A percentile compares a stretch with the other conserved stretches of the same genome.
These are phyloP conservation scores for Drosophila robusta DNA, from an alignment of 2,888 invertebrate genomes.

Conservation along the genomic window DNA sequence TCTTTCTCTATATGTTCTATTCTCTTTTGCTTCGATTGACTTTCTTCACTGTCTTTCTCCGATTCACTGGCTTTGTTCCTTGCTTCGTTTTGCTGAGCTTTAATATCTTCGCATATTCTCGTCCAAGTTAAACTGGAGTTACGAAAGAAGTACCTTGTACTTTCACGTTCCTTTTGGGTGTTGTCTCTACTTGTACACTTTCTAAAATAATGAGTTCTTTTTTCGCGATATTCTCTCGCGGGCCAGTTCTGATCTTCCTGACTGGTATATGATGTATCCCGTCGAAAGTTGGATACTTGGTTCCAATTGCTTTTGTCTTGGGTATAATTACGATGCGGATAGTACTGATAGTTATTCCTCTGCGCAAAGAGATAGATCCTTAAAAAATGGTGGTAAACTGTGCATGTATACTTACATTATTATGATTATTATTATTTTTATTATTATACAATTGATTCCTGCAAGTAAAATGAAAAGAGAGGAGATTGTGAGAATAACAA, in stretches of 20 bases:
- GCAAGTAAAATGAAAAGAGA: slow-evolving; percentile 32
- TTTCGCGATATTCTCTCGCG: slow-evolving; percentile 7
- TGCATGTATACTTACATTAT: slow-evolving; percentile 60
- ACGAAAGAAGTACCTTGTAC: not conserved
- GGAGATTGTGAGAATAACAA: slow-evolving; percentile 19
- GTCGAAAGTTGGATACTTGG: not conserved
- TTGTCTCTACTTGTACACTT: not conserved
- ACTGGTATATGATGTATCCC: slow-evolving; percentile 1
- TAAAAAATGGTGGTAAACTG: not conserved
- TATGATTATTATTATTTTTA: slow-evolving; percentile 33
- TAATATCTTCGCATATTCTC: not conserved
- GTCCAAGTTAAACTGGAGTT: not conserved
- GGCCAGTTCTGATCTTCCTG: slow-evolving; percentile 8
- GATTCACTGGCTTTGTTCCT: not conserved
- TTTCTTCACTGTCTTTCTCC: not conserved
- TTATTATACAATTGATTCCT: slow-evolving; percentile 43
- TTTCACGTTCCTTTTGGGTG: not conserved
- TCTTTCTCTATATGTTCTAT: not conserved
- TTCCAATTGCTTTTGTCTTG: slow-evolving; percentile 11
- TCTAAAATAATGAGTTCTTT: slow-evolving; percentile 23
- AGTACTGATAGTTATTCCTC: slow-evolving; percentile 31
- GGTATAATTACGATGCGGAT: slow-evolving; percentile 9
- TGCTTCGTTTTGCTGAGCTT: not conserved
- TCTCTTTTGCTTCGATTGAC: not conserved
- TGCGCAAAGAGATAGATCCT: slow-evolving; percentile 11